phyloP scores from a whole-genome alignment of 1,140 invertebrate species.

The Epicauta chinensis region DNA sequence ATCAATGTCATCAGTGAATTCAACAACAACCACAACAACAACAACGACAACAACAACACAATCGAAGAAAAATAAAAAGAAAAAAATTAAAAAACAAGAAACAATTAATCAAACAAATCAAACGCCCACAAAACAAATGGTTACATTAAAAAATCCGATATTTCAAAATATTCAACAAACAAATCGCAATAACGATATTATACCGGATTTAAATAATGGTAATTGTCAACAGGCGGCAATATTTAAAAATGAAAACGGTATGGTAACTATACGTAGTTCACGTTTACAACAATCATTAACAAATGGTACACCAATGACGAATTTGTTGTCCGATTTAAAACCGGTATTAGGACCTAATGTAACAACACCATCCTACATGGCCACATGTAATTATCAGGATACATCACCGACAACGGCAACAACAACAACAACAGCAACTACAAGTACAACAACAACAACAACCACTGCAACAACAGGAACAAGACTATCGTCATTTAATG shows the following conservation, averaged over 20 bases:
- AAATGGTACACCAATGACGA: conserved; percentile 23
- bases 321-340: conserved; percentile 26
- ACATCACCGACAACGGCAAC: conserved; percentile 19
- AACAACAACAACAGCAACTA: background rate
- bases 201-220: conserved; percentile 20
- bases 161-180: conserved; percentile 47
- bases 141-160: conserved; percentile 69
- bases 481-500: conserved; percentile 29
- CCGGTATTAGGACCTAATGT: conserved; percentile 24
- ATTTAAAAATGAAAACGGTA: conserved; percentile 64
- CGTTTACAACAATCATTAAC: conserved; percentile 32
- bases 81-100: conserved; percentile 43
- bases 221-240: conserved; percentile 53
- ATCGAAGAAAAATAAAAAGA: conserved; percentile 55
- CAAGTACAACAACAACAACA: background rate
- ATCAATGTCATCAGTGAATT: conserved; percentile 9
- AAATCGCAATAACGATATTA: conserved; percentile 5
- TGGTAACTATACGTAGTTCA: conserved; percentile 76
- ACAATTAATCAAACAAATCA: conserved; percentile 12
- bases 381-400: conserved; percentile 14
- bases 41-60: conserved; percentile 26
- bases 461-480: too few species aligned
- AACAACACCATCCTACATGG: conserved; percentile 1
- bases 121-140: conserved; percentile 47
- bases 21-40: conserved; percentile 10